phyloP scores from a whole-genome alignment of 2,888 invertebrate genomes.

The Harpalus rufipes region DNA sequence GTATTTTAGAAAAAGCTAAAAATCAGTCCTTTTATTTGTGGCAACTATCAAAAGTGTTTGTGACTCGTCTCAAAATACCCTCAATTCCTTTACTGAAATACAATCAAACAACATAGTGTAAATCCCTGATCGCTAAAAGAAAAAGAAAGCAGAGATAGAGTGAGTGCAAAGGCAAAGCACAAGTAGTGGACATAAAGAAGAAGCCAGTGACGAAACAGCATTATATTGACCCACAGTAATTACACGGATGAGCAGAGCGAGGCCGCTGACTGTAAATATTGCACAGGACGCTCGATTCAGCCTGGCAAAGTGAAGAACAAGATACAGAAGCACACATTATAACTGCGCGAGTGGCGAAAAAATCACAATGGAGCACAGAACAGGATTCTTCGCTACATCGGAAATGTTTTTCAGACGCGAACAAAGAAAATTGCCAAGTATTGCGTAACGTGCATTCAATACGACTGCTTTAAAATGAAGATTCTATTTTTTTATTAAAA shows the following conservation, averaged over 20 bases:
- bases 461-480: conserved; percentile 42
- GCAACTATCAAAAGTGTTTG: no score
- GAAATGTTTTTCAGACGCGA: conserved; percentile 53
- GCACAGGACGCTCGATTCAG: conserved; percentile 53
- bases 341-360: conserved; percentile 54
- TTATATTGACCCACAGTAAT: conserved; percentile 61
- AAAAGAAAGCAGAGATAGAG: conserved; percentile 29
- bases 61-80: background rate
- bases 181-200: conserved; percentile 48
- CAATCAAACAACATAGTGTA: conserved; percentile 31
- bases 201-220: conserved; percentile 55
- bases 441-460: conserved; percentile 46
- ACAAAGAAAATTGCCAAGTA: conserved; percentile 60
- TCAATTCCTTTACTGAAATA: background rate
- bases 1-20: no score
- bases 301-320: conserved; percentile 49
- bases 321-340: conserved; percentile 55
- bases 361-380: conserved; percentile 58
- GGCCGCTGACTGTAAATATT: conserved; percentile 60
- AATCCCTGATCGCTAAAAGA: conserved; percentile 12
- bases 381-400: conserved; percentile 56
- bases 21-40: no score
- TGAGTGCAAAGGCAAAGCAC: conserved; percentile 52
- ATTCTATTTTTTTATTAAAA: conserved; percentile 51
- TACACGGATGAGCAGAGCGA: conserved; percentile 46